phyloP scores from a whole-genome alignment of 2,888 invertebrate genomes.

The Phania funesta region DNA sequence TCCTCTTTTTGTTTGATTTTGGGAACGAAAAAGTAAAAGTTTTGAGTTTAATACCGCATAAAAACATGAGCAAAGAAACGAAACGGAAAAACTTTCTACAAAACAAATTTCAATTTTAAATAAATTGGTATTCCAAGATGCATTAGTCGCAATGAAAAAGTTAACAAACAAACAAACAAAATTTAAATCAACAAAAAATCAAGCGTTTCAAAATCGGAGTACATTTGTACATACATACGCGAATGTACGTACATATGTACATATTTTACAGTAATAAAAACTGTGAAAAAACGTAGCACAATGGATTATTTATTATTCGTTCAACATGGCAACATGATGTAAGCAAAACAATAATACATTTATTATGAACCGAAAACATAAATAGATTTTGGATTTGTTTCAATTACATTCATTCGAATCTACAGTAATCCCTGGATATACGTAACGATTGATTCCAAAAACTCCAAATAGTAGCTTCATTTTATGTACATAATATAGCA shows the following conservation, averaged over 20 bases:
- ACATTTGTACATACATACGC: not conserved
- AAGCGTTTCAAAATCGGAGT: slow-evolving; percentile 8
- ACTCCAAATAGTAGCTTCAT: too few species aligned
- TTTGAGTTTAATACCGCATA: slow-evolving; percentile 25
- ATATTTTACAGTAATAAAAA: too few species aligned
- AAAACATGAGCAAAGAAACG: slow-evolving; percentile 1
- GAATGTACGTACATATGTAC: not conserved
- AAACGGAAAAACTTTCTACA: slow-evolving; percentile 62
- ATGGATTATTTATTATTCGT: too few species aligned
- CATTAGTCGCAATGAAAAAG: not conserved
- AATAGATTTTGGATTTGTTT: too few species aligned
- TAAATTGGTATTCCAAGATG: slow-evolving; percentile 49
- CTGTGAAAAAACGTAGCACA: not conserved
- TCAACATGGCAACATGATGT: too few species aligned
- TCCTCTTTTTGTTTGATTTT: slow-evolving; percentile 6
- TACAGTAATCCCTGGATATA: too few species aligned
- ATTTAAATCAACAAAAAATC: slow-evolving; percentile 6
- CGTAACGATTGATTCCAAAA: too few species aligned
- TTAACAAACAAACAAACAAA: not conserved
- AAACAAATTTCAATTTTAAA: slow-evolving; percentile 26
- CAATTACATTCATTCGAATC: too few species aligned
- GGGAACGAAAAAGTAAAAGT: slow-evolving; percentile 57
- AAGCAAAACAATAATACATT: too few species aligned
- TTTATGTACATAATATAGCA: too few species aligned
- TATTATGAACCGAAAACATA: too few species aligned